phyloP scores from a whole-genome alignment of 1,140 invertebrate genomes.

The Zaprionus ornatus region DNA sequence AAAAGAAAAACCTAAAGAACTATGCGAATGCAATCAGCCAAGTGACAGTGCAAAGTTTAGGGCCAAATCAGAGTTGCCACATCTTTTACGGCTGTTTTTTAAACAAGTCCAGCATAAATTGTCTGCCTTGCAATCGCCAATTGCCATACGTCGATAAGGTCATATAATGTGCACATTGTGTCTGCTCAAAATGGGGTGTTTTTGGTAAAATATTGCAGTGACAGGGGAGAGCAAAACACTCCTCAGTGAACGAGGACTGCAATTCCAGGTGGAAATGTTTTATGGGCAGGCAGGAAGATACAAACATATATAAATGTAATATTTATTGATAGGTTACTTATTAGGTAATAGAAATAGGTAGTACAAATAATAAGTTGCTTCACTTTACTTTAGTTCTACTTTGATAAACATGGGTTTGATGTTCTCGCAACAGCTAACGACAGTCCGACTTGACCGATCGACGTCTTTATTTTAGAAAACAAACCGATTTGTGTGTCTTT shows the following conservation, averaged over 20 bases:
- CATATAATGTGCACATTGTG: constrained; percentile 33
- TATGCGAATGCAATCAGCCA: constrained; percentile 65
- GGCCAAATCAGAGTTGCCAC: constrained; percentile 36
- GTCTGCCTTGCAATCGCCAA: constrained; percentile 34
- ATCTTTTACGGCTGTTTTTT: not conserved
- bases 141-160: constrained; percentile 26
- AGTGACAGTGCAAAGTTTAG: constrained; percentile 58
- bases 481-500: no score
- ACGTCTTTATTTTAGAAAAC: no score
- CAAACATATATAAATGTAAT: no score
- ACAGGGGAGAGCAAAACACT: constrained; percentile 3
- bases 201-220: constrained; percentile 18
- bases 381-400: no score
- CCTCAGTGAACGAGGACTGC: not conserved
- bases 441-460: no score
- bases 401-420: no score
- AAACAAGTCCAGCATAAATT: constrained; percentile 18
- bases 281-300: not conserved
- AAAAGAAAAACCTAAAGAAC: constrained; percentile 42
- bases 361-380: no score
- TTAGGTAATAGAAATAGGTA: no score
- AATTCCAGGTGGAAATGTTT: not conserved
- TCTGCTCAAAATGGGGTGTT: constrained; percentile 16
- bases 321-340: no score
- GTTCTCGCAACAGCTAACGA: no score